Conservation (phyloP, 1,140 invertebrate species). For the Thalassaphorura encarpata region DNA sequence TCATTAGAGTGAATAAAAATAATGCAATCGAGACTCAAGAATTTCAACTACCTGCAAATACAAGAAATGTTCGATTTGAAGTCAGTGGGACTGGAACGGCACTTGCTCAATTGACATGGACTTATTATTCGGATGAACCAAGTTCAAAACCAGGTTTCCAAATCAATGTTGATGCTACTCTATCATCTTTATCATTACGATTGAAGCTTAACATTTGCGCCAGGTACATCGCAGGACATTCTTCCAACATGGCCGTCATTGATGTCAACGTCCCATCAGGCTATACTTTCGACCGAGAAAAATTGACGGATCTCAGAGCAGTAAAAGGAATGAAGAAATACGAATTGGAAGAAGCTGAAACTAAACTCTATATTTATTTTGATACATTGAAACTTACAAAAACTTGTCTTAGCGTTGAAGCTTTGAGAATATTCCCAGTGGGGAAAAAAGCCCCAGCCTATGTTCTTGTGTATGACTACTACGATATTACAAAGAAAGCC, state of each 20-base stretch:
- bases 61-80: constrained; percentile 47
- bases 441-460: constrained; percentile 71
- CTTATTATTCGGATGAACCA: constrained; percentile 76
- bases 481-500: constrained; percentile 62
- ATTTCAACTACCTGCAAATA: constrained; percentile 44
- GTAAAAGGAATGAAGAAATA: constrained; percentile 60
- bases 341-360: constrained; percentile 61
- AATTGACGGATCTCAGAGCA: constrained; percentile 57
- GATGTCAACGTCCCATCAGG: constrained; percentile 73
- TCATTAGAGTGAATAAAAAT: not conserved
- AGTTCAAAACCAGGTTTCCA: constrained; percentile 58
- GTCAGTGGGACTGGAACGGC: constrained; percentile 72
- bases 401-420: constrained; percentile 45
- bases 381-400: constrained; percentile 43
- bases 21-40: constrained; percentile 22
- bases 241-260: constrained; percentile 79
- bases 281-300: constrained; percentile 64
- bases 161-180: not conserved
- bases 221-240: not conserved
- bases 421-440: constrained; percentile 69
- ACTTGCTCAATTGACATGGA: constrained; percentile 68
- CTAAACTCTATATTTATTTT: constrained; percentile 72
- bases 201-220: constrained; percentile 38
- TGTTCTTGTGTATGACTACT: constrained; percentile 81
- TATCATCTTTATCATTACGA: constrained; percentile 68